Base-by-base conservation (phyloP, 2,113 vertebrate genomes). In the Psettodes erumei region DNA sequence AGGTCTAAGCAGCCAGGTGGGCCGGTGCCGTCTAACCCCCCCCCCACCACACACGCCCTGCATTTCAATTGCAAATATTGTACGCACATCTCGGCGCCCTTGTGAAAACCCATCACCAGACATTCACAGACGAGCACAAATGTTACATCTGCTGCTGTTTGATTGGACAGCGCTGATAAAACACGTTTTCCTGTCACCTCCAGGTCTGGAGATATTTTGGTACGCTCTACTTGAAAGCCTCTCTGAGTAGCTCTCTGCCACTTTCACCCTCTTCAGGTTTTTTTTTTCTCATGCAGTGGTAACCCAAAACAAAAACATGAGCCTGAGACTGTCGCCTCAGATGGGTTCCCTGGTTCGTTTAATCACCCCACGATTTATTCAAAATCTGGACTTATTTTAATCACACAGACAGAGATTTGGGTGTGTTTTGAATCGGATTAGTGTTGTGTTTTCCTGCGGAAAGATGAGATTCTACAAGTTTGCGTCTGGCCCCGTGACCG, bases 1-100 rank as follows among this genome's bases (percentile, higher is more conserved):
- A 88, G 75, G 84, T 84, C 82, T 88, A 66, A 71, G 12, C 72
- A 71, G 60, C 80, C 83, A 88, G 85, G 79, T 83, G 79, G 84
- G 90, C n/a, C n/a, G n/a, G 82, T 47, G 88, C 85, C 64, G 55
- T 86, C 87, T 79, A 61, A 77, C 58, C 63, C 74, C 38, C 28
- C 21, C 30, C 70, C 80, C 85, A 53, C 59, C 63, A 81, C 73
- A 71, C 68, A 64, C 21, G 2, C 62, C 32, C 71, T 16, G 38
- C 81, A 86, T 88, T 92, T 85, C 68, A 86, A 88, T 91, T 88
- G 81, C 87, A 90, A 91, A 88, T 85, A 71, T 74, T 71, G 70
- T 66, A 74, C 61, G n/a, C n/a, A 50, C 61, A 47, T 71, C 60
- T 58, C 61, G 10, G 28, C 82, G 85, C 69, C 83, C 84, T 86